Evolutionary conservation across 2,888 invertebrate species (phyloP), one percentile per base, ranked within the genome.

Genomic region (Rhingia campestris): DNA sequence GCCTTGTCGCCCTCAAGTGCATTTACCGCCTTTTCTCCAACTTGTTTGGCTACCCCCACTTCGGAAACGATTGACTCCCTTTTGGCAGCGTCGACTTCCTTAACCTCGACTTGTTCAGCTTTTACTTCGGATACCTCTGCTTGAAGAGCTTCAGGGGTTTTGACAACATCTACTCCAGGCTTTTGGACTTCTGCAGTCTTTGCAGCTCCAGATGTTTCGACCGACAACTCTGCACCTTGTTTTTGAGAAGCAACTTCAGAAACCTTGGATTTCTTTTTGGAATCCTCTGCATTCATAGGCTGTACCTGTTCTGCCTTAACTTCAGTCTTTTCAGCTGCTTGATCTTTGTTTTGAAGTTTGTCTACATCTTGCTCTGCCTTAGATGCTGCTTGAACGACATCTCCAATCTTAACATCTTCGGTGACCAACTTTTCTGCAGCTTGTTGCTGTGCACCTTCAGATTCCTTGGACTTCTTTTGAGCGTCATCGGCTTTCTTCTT

Each of bases 401-500:
- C 22, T 22, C 22, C 22, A 22, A 22, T 22, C 2, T 22, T 22
- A 22, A 1, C 22, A 22, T 22, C 22, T 2, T 22, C 22, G 22
- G 22, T 22, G 22, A 22, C 22, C 22, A 41, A 41, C 5, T 54
- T 22, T 2, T 33, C 35, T 6, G 73, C 7, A 61, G 9, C 35
- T 30, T 66, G 47, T 47, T 47, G 58, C 2, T 43, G 4, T 12
- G 32, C n/a, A 9, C 64, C 59, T 9, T 88, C 67, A 2, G 4
- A 41, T 4, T 73, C 32, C 35, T 4, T 63, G 22, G 7, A 49
- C 43, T 7, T 39, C 39, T 45, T 6, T 12, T 5, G 9, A 9
- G 30, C 30, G 10, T 33, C 73, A 56, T 7, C 3, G 9, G 2
- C 43, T 14, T 59, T 61, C n/a, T 49, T 45, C 33, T 56, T 12